Conservation (phyloP, 2,888 invertebrate species). For the Fragum fragum region DNA sequence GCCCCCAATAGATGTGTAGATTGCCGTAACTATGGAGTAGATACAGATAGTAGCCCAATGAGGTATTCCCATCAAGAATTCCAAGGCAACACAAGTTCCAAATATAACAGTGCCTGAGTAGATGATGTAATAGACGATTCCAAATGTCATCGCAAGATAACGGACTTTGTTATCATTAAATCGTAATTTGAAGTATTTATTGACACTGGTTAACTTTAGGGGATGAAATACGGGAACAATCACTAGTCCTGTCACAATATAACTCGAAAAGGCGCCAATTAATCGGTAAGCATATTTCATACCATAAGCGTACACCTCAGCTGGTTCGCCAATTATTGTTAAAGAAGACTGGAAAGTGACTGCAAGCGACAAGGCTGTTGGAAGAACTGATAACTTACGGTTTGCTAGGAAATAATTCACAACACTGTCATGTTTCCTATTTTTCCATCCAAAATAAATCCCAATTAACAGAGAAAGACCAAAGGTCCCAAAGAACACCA, state of each 20-base stretch:
- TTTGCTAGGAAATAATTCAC: conserved; percentile 46
- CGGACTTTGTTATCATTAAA: conserved; percentile 37
- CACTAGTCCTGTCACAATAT: conserved; percentile 26
- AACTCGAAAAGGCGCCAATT: conserved; percentile 15
- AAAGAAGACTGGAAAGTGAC: conserved; percentile 56
- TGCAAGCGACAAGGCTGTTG: conserved; percentile 44
- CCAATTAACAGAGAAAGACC: conserved; percentile 36
- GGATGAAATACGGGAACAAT: conserved; percentile 39
- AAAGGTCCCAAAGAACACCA: conserved; percentile 21
- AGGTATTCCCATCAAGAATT: conserved; percentile 37
- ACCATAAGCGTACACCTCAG: conserved; percentile 40
- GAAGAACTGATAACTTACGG: conserved; percentile 22
- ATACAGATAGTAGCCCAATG: conserved; percentile 40
- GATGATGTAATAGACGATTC: conserved; percentile 31
- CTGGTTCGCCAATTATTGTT: conserved; percentile 36
- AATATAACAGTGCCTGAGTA: conserved; percentile 36
- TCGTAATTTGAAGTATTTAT: conserved; percentile 45
- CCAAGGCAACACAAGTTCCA: conserved; percentile 43
- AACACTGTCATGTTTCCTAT: conserved; percentile 22
- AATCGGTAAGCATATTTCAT: conserved; percentile 5
- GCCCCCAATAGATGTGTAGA: conserved; percentile 49
- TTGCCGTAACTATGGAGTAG: conserved; percentile 29
- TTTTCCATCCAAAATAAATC: conserved; percentile 35
- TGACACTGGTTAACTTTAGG: conserved; percentile 33
- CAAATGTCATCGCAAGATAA: conserved; percentile 17